Percentiles rank a stretch among this genome's conserved stretches.
phyloP scores from a whole-genome alignment of 2,113 vertebrate species.

The Asarcornis scutulata region DNA sequence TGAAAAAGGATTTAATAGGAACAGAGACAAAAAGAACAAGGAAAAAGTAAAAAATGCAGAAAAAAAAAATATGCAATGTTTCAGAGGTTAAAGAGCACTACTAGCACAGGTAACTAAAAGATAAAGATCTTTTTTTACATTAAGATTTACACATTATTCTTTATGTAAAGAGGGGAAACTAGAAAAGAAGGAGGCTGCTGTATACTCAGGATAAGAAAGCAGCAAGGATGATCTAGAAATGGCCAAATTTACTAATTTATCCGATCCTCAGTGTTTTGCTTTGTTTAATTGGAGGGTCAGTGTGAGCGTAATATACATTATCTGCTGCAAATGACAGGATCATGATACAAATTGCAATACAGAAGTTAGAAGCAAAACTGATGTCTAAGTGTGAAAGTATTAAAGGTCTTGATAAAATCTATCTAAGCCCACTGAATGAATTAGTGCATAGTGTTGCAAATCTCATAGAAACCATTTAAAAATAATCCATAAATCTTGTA shows the following conservation, averaged over 20 bases:
- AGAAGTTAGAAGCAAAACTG: not conserved
- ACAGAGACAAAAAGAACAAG: not conserved
- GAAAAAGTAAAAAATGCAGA: not conserved
- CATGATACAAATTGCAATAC: not conserved
- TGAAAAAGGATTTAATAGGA: not conserved
- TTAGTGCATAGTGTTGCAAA: not conserved
- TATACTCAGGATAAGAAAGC: not conserved
- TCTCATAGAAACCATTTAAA: not conserved
- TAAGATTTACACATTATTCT: not conserved
- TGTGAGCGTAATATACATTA: not conserved
- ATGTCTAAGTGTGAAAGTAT: not conserved
- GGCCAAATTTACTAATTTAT: not conserved
- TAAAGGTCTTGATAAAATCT: not conserved
- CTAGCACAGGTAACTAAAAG: not conserved
- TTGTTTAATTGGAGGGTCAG: not conserved
- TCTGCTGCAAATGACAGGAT: not conserved
- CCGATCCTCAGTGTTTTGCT: rapidly evolving
- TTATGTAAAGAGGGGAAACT: not conserved
- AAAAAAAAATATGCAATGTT: not conserved
- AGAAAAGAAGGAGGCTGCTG: not conserved
- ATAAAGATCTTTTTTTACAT: not conserved
- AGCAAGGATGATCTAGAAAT: not conserved
- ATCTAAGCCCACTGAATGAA: not conserved
- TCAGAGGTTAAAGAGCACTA: not conserved
- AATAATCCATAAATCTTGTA: not conserved